Percentiles rank a stretch among this genome's conserved stretches.
These are phyloP conservation scores for Athene cunicularia DNA, from an alignment of 2,113 vertebrate genomes.

Conservation along the genomic window DNA sequence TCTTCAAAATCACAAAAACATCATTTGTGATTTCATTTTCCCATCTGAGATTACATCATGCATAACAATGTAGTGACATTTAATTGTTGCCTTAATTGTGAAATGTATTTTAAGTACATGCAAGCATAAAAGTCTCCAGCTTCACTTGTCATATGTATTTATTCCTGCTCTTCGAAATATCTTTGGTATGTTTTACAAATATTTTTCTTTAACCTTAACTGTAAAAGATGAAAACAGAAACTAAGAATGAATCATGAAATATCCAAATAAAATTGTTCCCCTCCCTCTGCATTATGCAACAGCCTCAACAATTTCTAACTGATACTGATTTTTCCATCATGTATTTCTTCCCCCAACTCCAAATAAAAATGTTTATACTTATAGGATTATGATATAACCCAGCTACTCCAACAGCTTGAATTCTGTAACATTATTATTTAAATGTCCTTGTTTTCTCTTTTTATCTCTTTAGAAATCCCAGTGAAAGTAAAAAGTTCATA, in stretches of 20 bases:
- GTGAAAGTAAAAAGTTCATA: rapidly evolving
- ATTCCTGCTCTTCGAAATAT: not conserved
- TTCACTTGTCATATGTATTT: not conserved
- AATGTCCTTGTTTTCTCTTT: not conserved
- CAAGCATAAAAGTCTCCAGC: not conserved
- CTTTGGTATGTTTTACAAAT: not conserved
- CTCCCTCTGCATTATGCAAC: not conserved
- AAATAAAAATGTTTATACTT: not conserved
- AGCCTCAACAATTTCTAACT: not conserved
- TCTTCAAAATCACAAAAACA: not conserved
- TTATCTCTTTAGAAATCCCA: not conserved
- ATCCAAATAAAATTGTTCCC: not conserved
- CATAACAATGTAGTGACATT: constrained; percentile 49
- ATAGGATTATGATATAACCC: not conserved
- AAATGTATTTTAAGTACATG: not conserved
- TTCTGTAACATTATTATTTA: not conserved
- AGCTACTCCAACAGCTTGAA: not conserved
- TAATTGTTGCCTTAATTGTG: not conserved
- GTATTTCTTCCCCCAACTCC: not conserved
- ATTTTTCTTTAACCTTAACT: not conserved
- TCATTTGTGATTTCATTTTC: constrained; percentile 49
- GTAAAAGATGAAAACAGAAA: not conserved
- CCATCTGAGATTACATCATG: constrained; percentile 53
- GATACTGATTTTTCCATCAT: not conserved
- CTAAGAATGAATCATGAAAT: not conserved